A percentile compares a stretch with the other conserved stretches of the same genome.
Conservation (phyloP, 1,140 invertebrate genomes). For the Drepana arcuata region DNA sequence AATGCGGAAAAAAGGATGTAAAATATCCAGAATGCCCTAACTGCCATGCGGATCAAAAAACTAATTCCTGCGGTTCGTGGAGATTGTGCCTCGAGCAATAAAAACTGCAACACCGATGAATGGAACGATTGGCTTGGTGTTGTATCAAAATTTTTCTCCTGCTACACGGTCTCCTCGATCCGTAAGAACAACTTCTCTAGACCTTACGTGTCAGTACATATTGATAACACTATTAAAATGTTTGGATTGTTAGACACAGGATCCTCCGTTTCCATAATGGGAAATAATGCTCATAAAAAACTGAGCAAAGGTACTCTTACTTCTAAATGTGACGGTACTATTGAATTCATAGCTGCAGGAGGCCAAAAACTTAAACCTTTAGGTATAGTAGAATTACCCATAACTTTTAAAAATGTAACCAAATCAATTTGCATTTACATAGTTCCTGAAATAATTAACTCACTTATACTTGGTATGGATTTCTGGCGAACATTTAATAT, state of each 20-base stretch:
- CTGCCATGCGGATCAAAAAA: too few species aligned
- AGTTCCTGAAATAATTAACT: slow-evolving; percentile 1
- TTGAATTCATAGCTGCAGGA: slow-evolving; percentile 2
- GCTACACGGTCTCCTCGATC: slow-evolving; percentile 8
- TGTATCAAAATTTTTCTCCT: slow-evolving; percentile 4
- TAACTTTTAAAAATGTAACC: slow-evolving; percentile 2
- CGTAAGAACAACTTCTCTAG: slow-evolving; percentile 3
- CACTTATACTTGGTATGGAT: slow-evolving; percentile 8
- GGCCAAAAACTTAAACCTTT: neutral
- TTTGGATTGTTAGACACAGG: slow-evolving; percentile 17
- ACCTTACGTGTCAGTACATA: slow-evolving; percentile 2
- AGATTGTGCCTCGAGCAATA: neutral
- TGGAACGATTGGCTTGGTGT: slow-evolving; percentile 6
- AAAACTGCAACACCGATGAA: too few species aligned
- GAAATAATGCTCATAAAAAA: slow-evolving; percentile 8
- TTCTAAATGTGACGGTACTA: neutral
- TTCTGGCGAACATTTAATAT: slow-evolving; percentile 11
- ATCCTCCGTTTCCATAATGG: slow-evolving; percentile 12
- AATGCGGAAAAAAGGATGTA: too few species aligned
- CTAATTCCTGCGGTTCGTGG: too few species aligned
- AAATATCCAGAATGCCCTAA: too few species aligned
- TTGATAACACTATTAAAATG: slow-evolving; percentile 4
- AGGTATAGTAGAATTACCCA: slow-evolving; percentile 2
- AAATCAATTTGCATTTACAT: slow-evolving; percentile 2
- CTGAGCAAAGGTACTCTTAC: neutral